Percentiles rank a stretch among this genome's conserved stretches.
Evolutionary conservation across 2,888 invertebrate species (phyloP).

Genomic region (Arctia plantaginis): DNA sequence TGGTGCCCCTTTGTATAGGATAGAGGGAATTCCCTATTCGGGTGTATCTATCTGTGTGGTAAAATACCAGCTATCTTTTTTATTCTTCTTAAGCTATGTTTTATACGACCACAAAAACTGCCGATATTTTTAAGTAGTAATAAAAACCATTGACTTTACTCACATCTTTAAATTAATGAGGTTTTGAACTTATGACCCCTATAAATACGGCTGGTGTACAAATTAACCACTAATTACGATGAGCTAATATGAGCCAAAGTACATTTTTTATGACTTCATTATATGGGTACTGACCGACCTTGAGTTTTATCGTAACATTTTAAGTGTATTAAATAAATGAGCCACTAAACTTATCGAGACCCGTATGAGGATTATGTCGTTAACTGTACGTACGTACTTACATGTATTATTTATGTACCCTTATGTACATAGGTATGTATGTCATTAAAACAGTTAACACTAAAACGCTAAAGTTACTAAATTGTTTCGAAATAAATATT

Average conservation of each 20-base stretch:
- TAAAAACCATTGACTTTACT: not conserved
- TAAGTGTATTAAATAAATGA: conserved; percentile 18
- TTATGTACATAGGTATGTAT: conserved; percentile 19
- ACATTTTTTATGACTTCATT: conserved; percentile 1
- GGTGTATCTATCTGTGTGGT: not conserved
- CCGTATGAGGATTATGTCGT: conserved; percentile 11
- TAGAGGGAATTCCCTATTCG: not conserved
- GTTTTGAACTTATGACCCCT: conserved; percentile 4
- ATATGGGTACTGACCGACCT: conserved; percentile 31
- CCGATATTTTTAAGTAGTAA: not conserved
- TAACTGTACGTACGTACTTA: not conserved
- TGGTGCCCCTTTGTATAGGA: not conserved
- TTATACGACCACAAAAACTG: not conserved
- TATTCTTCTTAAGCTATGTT: not conserved
- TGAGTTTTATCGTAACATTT: conserved; percentile 26
- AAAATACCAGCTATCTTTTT: not conserved
- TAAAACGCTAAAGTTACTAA: conserved; percentile 33
- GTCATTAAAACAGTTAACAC: conserved; percentile 34
- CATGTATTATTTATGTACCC: not conserved
- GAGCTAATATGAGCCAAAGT: not conserved
- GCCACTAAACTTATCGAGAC: conserved; percentile 38
- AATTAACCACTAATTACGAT: conserved; percentile 14
- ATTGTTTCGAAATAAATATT: conserved; percentile 37
- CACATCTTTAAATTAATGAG: not conserved
- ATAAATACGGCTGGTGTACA: not conserved